Conservation (phyloP, 2,113 vertebrate species). For the Brachirus orientalis region DNA sequence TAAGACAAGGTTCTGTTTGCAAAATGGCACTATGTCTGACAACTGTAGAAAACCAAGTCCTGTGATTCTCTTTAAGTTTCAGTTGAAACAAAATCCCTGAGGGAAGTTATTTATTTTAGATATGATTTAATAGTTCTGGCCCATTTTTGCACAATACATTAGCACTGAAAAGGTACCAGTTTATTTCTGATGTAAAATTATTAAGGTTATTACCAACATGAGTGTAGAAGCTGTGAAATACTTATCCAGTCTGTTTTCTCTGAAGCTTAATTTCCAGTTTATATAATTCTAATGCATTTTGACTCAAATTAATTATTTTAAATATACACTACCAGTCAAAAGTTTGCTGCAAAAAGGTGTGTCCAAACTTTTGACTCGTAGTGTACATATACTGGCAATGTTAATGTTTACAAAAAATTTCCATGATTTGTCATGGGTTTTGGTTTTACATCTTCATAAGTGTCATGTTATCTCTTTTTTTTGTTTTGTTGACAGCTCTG, state of each 20-base stretch:
- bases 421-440: constrained; percentile 1
- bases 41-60: no score
- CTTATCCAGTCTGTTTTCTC: no score
- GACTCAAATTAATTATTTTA: not conserved
- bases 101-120: not conserved
- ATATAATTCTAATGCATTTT: not conserved
- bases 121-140: not conserved
- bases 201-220: no score
- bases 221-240: no score
- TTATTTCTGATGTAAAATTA: no score
- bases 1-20: no score
- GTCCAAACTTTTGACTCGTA: no score
- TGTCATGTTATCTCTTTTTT: constrained; percentile 14
- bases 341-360: no score
- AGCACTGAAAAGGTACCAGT: no score
- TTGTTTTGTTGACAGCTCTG: constrained; percentile 6
- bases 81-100: not conserved
- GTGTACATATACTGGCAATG: not conserved
- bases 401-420: constrained; percentile 16
- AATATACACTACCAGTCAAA: no score
- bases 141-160: no score
- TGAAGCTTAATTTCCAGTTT: not conserved
- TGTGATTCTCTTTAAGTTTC: not conserved
- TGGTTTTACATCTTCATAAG: constrained; percentile 29
- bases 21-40: no score